Base-by-base conservation (phyloP, 2,888 invertebrate genomes). In the Orthosia cruda region DNA sequence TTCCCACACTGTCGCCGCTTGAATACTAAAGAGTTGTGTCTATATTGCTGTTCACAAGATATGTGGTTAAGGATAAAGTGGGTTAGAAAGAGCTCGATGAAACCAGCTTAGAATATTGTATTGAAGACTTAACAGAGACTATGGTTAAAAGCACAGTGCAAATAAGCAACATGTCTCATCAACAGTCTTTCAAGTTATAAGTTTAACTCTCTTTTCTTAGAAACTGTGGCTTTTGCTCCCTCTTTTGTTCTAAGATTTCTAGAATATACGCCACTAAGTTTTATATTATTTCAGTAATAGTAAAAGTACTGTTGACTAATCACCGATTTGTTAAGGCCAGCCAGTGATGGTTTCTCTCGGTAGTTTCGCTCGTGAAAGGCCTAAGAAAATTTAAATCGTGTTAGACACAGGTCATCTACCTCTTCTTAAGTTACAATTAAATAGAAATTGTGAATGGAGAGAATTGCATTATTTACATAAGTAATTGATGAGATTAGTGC, bases 331-430 rank as follows among this genome's bases (percentile, higher is more conserved):
- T 77, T 76, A 80, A 79, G 77, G 81, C 58, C 64, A 71, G 70
- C 74, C 75, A 79, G 45, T 62, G n/a, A n/a, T n/a, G 61, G 75
- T 87, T 87, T 87, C 86, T 81, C 86, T 80, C 40, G 15, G 26
- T 65, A 59, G 78, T 70, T 77, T 77, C 54, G 75, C 71, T 75
- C 80, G 73, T 87, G 81, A 87, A 87, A 85, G 80, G 80, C 54
- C 74, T 71, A 64, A 74, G 78, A 65, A 83, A 67, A 75, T 69
- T 76, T 54, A 69, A 80, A 85, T 87, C 75, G 78, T 80, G 58
- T 85, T 83, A 77, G 72, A 76, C 54, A 69, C 80, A 81, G 71
- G 58, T 74, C 66, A 74, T 59, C 71, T 74, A 55, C 71, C 62
- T 15, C 16, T 12, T 71, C n/a, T n/a, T 49, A 47, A 50, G 23